A percentile compares a stretch with the other conserved stretches of the same genome.
phyloP scores from a whole-genome alignment of 2,888 invertebrate genomes.

The Bombylius major region DNA sequence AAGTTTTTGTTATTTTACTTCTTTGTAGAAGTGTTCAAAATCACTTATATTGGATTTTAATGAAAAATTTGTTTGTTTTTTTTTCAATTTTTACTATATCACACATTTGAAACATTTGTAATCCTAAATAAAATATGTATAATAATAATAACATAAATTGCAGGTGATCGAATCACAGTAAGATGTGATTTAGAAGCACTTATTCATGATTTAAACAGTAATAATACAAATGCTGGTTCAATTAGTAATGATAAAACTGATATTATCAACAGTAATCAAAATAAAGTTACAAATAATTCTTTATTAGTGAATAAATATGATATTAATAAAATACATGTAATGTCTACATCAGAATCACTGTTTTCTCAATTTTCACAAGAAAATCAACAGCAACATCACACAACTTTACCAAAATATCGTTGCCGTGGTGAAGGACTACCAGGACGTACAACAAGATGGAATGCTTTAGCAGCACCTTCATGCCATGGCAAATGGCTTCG shows the following conservation, averaged over 20 bases:
- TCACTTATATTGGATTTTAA: no score
- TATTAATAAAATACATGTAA: background rate
- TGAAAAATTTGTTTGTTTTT: no score
- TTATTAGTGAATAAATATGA: conserved; percentile 14
- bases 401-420: conserved; percentile 26
- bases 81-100: no score
- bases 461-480: conserved; percentile 70
- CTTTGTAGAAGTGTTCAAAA: no score
- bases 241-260: conserved; percentile 1
- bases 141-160: background rate
- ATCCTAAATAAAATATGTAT: background rate
- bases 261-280: conserved; percentile 11
- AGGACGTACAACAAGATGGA: conserved; percentile 65
- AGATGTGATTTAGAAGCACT: conserved; percentile 74
- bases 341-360: conserved; percentile 1
- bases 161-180: conserved; percentile 65
- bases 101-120: no score
- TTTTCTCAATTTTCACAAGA: conserved; percentile 9
- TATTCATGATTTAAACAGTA: conserved; percentile 33
- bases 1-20: background rate
- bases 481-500: conserved; percentile 84
- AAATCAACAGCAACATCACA: conserved; percentile 18
- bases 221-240: background rate
- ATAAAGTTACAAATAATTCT: conserved; percentile 17
- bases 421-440: conserved; percentile 78